Conservation (phyloP, 1,140 invertebrate genomes). For the Mya arenaria region DNA sequence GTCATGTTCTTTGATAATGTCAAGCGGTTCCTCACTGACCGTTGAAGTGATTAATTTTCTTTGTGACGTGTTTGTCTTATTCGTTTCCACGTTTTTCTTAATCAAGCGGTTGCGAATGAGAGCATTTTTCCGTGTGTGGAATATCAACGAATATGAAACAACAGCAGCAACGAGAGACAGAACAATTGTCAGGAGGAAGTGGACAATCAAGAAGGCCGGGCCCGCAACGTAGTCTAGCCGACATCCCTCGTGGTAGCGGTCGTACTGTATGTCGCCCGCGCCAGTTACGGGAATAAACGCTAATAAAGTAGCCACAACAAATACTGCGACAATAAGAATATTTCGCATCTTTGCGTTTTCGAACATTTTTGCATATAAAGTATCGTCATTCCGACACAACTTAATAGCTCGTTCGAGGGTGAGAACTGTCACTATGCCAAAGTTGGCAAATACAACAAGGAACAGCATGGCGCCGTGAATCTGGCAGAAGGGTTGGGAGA, state of each 20-base stretch:
- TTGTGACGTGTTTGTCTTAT: not conserved
- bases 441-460: conserved; percentile 18
- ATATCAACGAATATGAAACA: conserved; percentile 33
- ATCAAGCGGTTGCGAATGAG: not conserved
- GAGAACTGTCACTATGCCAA: conserved; percentile 20
- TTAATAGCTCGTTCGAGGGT: conserved; percentile 34
- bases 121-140: conserved; percentile 2
- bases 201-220: conserved; percentile 14
- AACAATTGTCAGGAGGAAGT: conserved; percentile 30
- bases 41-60: not conserved
- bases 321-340: not conserved
- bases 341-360: not conserved
- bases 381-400: not conserved
- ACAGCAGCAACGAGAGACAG: not conserved
- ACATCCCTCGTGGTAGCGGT: conserved; percentile 27
- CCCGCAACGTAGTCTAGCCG: conserved; percentile 14
- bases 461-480: conserved; percentile 36
- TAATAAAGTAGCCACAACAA: not conserved
- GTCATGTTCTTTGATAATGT: conserved; percentile 7
- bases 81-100: not conserved
- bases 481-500: conserved; percentile 37
- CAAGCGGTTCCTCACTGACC: not conserved
- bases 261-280: conserved; percentile 9
- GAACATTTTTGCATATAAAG: conserved; percentile 11
- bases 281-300: conserved; percentile 20